Conservation (phyloP, 2,888 invertebrate species). For the Kuschelorhynchus macadamiae region DNA sequence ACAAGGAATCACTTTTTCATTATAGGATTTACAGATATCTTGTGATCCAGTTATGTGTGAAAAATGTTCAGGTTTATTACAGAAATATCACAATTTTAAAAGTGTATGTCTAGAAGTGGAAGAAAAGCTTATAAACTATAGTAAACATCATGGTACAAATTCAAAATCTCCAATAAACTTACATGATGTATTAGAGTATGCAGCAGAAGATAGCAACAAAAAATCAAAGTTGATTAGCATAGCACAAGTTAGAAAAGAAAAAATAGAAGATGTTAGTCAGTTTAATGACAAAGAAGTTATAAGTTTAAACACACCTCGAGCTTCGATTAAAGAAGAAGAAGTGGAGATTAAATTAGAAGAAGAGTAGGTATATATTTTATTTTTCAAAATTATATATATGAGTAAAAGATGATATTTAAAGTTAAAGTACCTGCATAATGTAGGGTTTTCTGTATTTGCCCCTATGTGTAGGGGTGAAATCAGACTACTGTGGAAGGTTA, state of each 20-base stretch:
- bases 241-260: constrained; percentile 9
- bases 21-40: constrained; percentile 34
- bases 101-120: constrained; percentile 32
- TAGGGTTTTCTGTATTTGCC: too few relatives aligned
- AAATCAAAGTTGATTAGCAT: background rate
- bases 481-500: too few relatives aligned
- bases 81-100: constrained; percentile 35
- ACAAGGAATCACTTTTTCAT: too few relatives aligned
- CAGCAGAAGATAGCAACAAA: constrained; percentile 1
- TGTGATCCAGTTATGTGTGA: constrained; percentile 37
- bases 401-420: too few relatives aligned
- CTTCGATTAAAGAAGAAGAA: constrained; percentile 9
- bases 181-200: constrained; percentile 14
- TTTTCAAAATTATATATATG: too few relatives aligned
- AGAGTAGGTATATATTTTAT: too few relatives aligned
- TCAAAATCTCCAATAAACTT: constrained; percentile 18
- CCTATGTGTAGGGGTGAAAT: too few relatives aligned
- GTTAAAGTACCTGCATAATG: too few relatives aligned
- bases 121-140: constrained; percentile 28
- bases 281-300: constrained; percentile 4
- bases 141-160: constrained; percentile 23
- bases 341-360: constrained; percentile 19
- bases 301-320: background rate
- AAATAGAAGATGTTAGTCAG: constrained; percentile 5
- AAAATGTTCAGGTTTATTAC: constrained; percentile 28